Evolutionary conservation across 2,888 invertebrate species (phyloP).

Genomic region (Drosophila subsilvestris): DNA sequence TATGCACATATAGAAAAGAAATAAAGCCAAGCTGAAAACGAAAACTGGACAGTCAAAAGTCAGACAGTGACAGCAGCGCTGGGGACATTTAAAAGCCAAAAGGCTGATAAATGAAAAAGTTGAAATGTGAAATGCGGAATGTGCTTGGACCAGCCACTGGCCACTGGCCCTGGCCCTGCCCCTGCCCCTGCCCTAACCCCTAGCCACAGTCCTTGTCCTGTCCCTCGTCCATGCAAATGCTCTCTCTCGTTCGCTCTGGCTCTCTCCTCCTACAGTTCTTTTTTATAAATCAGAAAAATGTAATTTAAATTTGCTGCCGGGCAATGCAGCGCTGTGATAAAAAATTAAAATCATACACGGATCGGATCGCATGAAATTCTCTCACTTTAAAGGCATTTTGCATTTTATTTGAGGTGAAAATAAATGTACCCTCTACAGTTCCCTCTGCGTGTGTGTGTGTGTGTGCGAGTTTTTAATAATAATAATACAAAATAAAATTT

Average conservation of each 20-base stretch:
- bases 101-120: constrained; percentile 67
- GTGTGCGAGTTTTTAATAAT: not conserved
- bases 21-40: constrained; percentile 51
- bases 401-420: no score
- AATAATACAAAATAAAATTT: constrained; percentile 6
- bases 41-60: constrained; percentile 59
- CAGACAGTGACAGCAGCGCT: constrained; percentile 53
- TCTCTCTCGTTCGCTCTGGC: no score
- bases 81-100: constrained; percentile 64
- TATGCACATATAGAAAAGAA: constrained; percentile 46
- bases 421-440: no score
- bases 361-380: constrained; percentile 4
- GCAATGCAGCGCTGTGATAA: constrained; percentile 38
- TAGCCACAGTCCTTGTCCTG: not conserved
- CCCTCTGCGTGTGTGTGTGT: no score
- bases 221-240: constrained; percentile 33
- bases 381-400: constrained; percentile 19
- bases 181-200: not conserved
- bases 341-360: constrained; percentile 51
- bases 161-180: constrained; percentile 20
- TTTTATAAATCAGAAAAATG: constrained; percentile 55
- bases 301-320: constrained; percentile 62
- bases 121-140: constrained; percentile 52
- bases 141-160: constrained; percentile 40
- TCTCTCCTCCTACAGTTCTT: constrained; percentile 35